Base-by-base conservation (phyloP, 2,888 invertebrate genomes). In the Ochropacha duplaris region DNA sequence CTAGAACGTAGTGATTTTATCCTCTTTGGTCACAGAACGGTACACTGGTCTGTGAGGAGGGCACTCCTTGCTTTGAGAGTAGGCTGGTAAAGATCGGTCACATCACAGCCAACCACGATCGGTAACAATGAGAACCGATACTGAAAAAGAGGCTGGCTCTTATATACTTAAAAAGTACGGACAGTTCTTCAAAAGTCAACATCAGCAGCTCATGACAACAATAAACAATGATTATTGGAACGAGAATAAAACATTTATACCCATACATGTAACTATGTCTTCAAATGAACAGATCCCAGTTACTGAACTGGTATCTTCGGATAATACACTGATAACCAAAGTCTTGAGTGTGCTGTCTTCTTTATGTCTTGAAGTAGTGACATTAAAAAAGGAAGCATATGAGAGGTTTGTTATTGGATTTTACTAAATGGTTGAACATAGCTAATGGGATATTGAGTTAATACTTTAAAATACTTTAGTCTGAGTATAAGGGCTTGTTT, bases 291-390 rank as follows among this genome's bases (percentile, higher is more conserved):
- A 94, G 65, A 90, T 95, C 14, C 91, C 94, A 4, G 83, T 97
- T 34, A 87, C 96, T 34, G 94, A 96, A 66, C 84, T 98, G 61
- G 95, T 97, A 12, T 95, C 96, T 66, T 97, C 97, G 24, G 97
- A 98, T 84, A 97, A 97, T 79, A 96, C 96, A 78, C 90, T 96
- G 54, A 93, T 98, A 71, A 96, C 96, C 36, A 96, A 96, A 88
- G 94, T 98, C 51, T 89, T 98, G 9, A 95, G 96, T 49, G 96
- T 97, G 0, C 94, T 98, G 59, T 95, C 96, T 16, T 95, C 96
- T 9, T 89, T 98, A 1, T 97, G 97, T 83, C 93, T 95, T 68
- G 98, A 98, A 91, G 95, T 97, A 60, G 90, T 94, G 57, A 81
- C 93, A 56, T 89, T 98, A 16, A 94, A 94, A 70, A 86, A 88